Conservation (phyloP, 2,888 invertebrate genomes). For the Noctua janthe region DNA sequence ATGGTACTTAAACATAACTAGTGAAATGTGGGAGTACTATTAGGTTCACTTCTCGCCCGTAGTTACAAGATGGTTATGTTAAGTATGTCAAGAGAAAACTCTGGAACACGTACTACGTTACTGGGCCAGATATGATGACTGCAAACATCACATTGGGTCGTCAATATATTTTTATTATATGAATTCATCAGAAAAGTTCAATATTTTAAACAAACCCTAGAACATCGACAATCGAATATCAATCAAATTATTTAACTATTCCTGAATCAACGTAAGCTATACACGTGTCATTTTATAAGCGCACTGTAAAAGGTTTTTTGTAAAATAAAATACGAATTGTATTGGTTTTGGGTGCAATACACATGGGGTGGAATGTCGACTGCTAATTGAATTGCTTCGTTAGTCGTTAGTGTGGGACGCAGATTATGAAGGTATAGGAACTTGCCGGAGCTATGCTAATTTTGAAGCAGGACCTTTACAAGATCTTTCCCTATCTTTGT, state of each 20-base stretch:
- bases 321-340: constrained; percentile 10
- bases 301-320: not conserved
- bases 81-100: not conserved
- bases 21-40: not conserved
- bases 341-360: not conserved
- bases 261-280: not conserved
- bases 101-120: not conserved
- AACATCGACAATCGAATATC: not conserved
- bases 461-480: not conserved
- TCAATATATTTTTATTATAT: not conserved
- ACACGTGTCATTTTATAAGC: not conserved
- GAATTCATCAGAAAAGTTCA: not conserved
- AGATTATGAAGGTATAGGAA: constrained; percentile 17
- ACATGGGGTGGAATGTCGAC: not conserved
- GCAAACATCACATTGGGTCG: not conserved
- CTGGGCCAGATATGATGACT: not conserved
- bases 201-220: not conserved
- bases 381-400: constrained; percentile 50
- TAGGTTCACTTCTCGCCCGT: not conserved
- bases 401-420: constrained; percentile 1
- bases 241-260: not conserved
- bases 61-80: not conserved
- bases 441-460: not conserved
- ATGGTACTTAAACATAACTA: not conserved
- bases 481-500: too few species aligned